Percentiles rank a stretch among this genome's conserved stretches.
Evolutionary conservation across 2,113 vertebrate genomes (phyloP).

Genomic region (Mesitornis unicolor): DNA sequence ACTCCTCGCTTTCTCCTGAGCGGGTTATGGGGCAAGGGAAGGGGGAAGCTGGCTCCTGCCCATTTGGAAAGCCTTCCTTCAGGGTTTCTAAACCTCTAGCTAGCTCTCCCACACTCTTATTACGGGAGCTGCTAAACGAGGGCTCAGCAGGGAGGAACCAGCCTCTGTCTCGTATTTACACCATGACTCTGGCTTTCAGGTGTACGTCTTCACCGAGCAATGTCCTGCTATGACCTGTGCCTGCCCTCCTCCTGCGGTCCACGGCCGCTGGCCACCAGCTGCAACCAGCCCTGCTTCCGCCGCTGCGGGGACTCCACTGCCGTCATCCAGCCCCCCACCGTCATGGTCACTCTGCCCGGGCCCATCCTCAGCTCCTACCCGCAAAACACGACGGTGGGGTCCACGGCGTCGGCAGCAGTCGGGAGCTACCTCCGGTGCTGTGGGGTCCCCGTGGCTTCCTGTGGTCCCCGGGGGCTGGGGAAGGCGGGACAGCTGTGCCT

Average conservation of each 20-base stretch:
- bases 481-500: conserved; percentile 18
- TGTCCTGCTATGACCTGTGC: conserved; percentile 57
- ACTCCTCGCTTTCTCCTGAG: fast-evolving
- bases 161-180: neutral
- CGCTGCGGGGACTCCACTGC: neutral
- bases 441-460: neutral
- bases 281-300: conserved; percentile 44
- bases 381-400: neutral
- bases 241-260: conserved; percentile 8
- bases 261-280: conserved; percentile 25
- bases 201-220: neutral
- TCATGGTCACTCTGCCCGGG: conserved; percentile 21
- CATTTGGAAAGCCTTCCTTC: neutral
- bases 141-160: neutral
- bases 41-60: neutral
- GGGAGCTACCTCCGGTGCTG: conserved; percentile 46
- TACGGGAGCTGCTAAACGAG: neutral
- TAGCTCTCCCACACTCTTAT: neutral
- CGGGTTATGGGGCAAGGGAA: fast-evolving
- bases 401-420: neutral
- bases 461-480: neutral
- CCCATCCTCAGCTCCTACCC: conserved; percentile 59
- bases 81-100: neutral
- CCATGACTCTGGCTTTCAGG: conserved; percentile 16
- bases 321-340: conserved; percentile 23